Base-by-base conservation (phyloP, 2,113 vertebrate genomes). In the Lepus europaeus region DNA sequence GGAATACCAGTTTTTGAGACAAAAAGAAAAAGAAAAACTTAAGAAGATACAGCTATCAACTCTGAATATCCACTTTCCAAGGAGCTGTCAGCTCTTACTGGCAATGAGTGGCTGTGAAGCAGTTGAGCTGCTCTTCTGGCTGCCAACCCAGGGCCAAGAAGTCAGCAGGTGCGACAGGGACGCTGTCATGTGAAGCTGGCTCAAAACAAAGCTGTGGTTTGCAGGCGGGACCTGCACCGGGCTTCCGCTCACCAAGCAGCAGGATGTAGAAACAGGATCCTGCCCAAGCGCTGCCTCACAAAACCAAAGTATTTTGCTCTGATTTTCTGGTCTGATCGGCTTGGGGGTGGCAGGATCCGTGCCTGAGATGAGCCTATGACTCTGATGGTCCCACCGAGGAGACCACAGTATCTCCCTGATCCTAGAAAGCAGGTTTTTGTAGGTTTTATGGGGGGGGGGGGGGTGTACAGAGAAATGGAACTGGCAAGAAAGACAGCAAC, bases 241-340 rank as follows among this genome's bases (percentile, higher is more conserved):
- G 93, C 97, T 97, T 97, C 95, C 86, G 95, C 66, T 96, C 92
- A 22, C 14, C 90, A 93, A 84, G 78, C 77, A 89, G 92, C 92
- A 96, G 96, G 94, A 97, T 95, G 91, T 91, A 90, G 95, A 96
- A 97, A 97, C 93, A 96, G 93, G 96, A 95, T 96, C 92, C 88
- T 0, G 16, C 93, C 31, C 29, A 74, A 59, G 90, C 36, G 81
- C 72, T 19, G 64, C 69, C 78, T 93, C 82, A 95, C 79, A 91
- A 77, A 89, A 95, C 74, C 76, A 89, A 89, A 93, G 92, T 79
- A 80, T 27, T 90, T 39, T 69, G 70, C 80, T 93, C 88, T 95
- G 95, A 90, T 93, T 95, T 97, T 87, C 66, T 93, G 84, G 19
- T 45, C 82, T 86, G 79, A 76, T 89, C 96, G 78, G 86, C 78